Percentiles rank a stretch among this genome's conserved stretches.
phyloP scores from a whole-genome alignment of 2,888 invertebrate species.

The Lasiommata megera region DNA sequence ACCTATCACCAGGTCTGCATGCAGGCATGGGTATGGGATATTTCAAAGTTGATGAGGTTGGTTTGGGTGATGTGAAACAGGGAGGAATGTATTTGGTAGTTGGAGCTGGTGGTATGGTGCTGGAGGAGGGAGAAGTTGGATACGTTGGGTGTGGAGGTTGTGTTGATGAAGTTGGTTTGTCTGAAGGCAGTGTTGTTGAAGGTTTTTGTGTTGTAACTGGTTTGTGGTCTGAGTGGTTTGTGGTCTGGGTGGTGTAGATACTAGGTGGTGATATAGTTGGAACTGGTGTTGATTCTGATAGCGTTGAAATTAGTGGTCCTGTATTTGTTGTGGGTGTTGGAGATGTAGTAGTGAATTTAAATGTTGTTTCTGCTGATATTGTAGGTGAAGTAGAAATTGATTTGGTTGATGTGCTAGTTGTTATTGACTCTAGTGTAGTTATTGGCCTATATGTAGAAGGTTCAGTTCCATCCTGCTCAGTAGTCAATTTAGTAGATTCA shows the following conservation, averaged over 20 bases:
- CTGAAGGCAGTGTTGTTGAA: neutral
- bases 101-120: slow-evolving; percentile 11
- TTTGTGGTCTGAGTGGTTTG: too few species aligned
- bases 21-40: neutral
- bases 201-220: too few species aligned
- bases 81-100: slow-evolving; percentile 13
- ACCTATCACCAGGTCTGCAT: slow-evolving; percentile 10
- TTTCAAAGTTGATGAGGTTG: neutral
- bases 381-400: neutral
- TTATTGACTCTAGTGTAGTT: neutral
- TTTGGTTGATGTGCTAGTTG: neutral
- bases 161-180: neutral
- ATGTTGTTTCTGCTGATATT: too few species aligned
- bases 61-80: slow-evolving; percentile 2
- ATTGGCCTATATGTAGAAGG: neutral
- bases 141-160: neutral
- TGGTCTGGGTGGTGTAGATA: too few species aligned
- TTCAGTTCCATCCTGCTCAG: neutral
- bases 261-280: neutral
- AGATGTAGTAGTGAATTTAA: neutral
- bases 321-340: neutral
- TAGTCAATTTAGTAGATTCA: neutral
- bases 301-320: neutral
- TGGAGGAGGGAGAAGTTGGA: neutral
- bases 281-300: neutral